These are phyloP conservation scores for Pangasianodon hypophthalmus DNA, from an alignment of 2,113 vertebrate genomes.

Conservation along the genomic window DNA sequence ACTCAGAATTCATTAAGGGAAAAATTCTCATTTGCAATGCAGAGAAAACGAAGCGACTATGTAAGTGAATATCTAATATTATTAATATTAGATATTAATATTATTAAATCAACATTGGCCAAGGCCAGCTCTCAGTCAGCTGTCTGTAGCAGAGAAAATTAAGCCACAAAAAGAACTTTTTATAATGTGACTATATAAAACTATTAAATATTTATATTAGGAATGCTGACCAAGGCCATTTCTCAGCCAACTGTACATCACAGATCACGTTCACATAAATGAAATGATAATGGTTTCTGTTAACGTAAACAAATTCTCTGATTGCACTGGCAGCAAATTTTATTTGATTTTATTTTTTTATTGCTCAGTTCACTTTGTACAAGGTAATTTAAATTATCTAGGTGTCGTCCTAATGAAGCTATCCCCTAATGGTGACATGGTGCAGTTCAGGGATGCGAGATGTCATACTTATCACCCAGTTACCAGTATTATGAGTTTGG, in stretches of 20 bases:
- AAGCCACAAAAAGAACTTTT: neutral
- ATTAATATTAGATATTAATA: neutral
- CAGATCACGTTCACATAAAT: neutral
- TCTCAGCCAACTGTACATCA: neutral
- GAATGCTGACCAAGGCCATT: neutral
- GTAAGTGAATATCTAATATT: neutral
- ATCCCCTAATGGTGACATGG: neutral
- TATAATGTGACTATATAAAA: neutral
- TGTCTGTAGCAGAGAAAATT: neutral
- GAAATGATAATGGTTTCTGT: neutral
- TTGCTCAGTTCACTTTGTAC: neutral
- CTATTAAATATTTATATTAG: neutral
- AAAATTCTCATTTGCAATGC: neutral
- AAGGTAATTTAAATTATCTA: neutral
- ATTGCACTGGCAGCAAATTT: neutral
- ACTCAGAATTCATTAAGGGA: neutral
- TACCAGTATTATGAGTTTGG: neutral
- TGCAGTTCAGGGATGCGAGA: neutral
- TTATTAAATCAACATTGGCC: neutral
- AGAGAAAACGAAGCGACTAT: neutral
- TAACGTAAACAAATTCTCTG: neutral
- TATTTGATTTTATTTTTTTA: neutral
- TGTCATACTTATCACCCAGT: neutral
- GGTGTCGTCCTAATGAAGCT: neutral
- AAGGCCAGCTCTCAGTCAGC: neutral